phyloP scores from a whole-genome alignment of 2,797 vertebrate genomes.

The Enteromius paludinosus region DNA sequence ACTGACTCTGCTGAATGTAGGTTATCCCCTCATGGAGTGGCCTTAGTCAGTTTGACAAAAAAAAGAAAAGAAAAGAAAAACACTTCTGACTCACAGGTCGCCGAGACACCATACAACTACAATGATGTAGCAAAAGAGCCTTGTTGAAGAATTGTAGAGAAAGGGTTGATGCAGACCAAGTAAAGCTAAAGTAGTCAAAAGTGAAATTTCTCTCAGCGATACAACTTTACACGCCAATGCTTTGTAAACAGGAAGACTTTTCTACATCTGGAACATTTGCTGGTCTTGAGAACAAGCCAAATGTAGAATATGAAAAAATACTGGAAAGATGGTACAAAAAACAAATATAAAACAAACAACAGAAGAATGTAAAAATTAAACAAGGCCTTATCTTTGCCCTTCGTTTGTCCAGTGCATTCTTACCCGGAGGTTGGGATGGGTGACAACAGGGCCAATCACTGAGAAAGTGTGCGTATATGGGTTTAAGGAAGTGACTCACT shows the following conservation, averaged over 20 bases:
- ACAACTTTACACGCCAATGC: background rate
- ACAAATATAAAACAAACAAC: background rate
- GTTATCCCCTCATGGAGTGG: conserved; percentile 43
- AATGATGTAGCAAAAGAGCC: conserved; percentile 9
- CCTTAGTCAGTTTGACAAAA: background rate
- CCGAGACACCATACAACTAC: background rate
- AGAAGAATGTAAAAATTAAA: background rate
- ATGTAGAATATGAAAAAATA: background rate
- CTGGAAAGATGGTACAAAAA: background rate
- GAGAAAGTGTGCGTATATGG: conserved; percentile 4
- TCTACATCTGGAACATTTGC: background rate
- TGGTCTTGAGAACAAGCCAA: background rate
- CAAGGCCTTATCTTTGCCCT: conserved; percentile 19
- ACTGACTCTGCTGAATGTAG: conserved; percentile 51
- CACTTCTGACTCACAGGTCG: conserved; percentile 17
- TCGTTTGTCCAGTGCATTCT: background rate
- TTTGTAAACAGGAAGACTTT: background rate
- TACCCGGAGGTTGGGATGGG: background rate
- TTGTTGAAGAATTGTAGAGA: background rate
- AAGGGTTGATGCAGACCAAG: background rate
- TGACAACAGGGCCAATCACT: conserved; percentile 5
- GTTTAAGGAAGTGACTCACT: conserved; percentile 31
- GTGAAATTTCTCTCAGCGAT: background rate
- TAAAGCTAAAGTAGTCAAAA: background rate
- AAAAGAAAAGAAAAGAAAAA: background rate